Evolutionary conservation across 2,888 invertebrate species (phyloP), one percentile per base, ranked within the genome.

Genomic region (Drosophila quinaria): DNA sequence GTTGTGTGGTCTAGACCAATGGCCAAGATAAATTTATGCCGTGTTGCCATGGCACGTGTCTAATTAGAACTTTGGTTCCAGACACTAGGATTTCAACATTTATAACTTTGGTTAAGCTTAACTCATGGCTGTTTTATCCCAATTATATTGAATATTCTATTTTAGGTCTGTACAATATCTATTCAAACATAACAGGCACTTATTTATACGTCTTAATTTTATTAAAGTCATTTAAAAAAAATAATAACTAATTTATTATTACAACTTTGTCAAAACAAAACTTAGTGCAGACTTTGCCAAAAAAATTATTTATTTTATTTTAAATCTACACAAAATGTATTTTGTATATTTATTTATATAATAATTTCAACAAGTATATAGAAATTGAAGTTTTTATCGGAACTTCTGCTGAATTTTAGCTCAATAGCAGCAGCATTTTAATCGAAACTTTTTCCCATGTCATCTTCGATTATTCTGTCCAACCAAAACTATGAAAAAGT

Each of bases 41-140:
- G 25, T 25, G 63, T 63, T 67, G 67, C 52, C 64, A 61, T 22
- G 60, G 54, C 76, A 74, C 74, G 56, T 65, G 62, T 65, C 65
- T 78, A 78, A 76, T 76, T 78, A 78, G 54, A 44, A 44, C 42
- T 55, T 55, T 35, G 11, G 3, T 11, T 9, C n/a, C n/a, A 35
- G 25, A 25, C 39, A 25, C 4, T 13, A 19, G 8, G 22, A 31
- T 19, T 31, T 29, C 4, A 5, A 15, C 15, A 39, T 8, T 17
- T 10, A 25, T 15, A 15, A n/a, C 19, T 51, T 50, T n/a, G 19
- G 3, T 4, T 13, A 41, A 42, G 44, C 33, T 35, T 4, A 54
- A 54, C 10, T 11, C 19, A 41, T 17, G 13, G 9, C 31, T 42
- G 42, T 10, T 19, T 31, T 31, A 31, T 11, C 19, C 17, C 3